Base-by-base conservation (phyloP, 2,888 invertebrate species). In the Ashinkailepas kermadecensis region DNA sequence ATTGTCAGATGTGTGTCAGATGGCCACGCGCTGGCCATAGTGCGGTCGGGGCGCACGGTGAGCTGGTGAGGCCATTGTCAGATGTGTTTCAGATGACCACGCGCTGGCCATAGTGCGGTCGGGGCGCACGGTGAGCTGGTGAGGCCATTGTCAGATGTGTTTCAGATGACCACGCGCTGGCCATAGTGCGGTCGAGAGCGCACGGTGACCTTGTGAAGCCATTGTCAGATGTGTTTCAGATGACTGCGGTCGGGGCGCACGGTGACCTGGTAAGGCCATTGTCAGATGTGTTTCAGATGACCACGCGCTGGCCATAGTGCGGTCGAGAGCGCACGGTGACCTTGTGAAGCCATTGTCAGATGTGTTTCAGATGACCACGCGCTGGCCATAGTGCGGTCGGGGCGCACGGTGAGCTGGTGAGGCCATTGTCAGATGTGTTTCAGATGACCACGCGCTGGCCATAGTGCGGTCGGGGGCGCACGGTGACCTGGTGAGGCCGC, bases 131-230 rank as follows among this genome's bases (percentile, higher is more conserved):
- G 54, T 56, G 74, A 74, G 56, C 74, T 74, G 74, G 54, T 74
- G 74, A 8, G 23, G 12, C 74, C 74, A 54, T 54, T 74, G 74
- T 56, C 54, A 21, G 54, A 39, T 4, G 39, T 15, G 13, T 56
- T 56, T 56, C 74, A 74, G 74, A 74, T 11, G 74, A 74, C 74
- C 74, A 74, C 74, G 56, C 74, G 21, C 54, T 56, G 54, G 74
- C 56, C 56, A 74, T 74, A 56, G 74, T 74, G 54, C 74, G 74
- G 9, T 15, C 54, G 7, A 54, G 74, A 0, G 54, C 56, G 21
- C 56, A 74, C 74, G 54, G 54, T 56, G 74, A 74, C 74, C 74
- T 74, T 56, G 54, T 74, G 74, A 8, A 12, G 12, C 74, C 74
- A 54, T 54, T 74, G 74, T 56, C 54, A 21, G 54, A 39, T 4